Conservation (phyloP, 2,797 vertebrate species). For the Orestias chungarensis region DNA sequence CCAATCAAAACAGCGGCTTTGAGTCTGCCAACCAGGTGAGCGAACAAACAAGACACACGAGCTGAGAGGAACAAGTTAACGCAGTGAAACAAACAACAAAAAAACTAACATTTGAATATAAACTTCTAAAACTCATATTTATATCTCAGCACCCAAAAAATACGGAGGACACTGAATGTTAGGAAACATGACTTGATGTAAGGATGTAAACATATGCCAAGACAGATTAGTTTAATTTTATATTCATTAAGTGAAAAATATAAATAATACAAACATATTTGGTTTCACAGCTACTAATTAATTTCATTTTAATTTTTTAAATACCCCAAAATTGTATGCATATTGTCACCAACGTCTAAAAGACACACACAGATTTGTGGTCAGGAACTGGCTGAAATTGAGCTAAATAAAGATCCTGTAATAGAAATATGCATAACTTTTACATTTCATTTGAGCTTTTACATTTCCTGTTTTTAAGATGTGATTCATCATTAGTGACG, state of each 20-base stretch:
- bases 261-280: no score
- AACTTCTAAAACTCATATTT: neutral
- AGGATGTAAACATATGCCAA: neutral
- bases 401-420: neutral
- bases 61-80: slow-evolving; percentile 10
- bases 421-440: neutral
- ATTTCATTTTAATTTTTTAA: no score
- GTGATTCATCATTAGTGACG: neutral
- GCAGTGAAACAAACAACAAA: neutral
- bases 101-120: neutral
- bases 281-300: no score
- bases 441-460: neutral
- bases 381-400: neutral
- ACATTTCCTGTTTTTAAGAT: neutral
- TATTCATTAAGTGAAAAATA: neutral
- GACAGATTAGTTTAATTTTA: neutral
- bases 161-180: neutral
- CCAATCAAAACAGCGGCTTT: slow-evolving; percentile 77
- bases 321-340: no score
- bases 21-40: slow-evolving; percentile 64
- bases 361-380: neutral
- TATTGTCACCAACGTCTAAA: neutral
- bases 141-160: neutral
- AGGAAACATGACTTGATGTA: neutral
- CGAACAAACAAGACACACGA: slow-evolving; percentile 7